These are phyloP conservation scores for Agonum fuliginosum DNA, from an alignment of 2,888 invertebrate genomes.

Conservation along the genomic window DNA sequence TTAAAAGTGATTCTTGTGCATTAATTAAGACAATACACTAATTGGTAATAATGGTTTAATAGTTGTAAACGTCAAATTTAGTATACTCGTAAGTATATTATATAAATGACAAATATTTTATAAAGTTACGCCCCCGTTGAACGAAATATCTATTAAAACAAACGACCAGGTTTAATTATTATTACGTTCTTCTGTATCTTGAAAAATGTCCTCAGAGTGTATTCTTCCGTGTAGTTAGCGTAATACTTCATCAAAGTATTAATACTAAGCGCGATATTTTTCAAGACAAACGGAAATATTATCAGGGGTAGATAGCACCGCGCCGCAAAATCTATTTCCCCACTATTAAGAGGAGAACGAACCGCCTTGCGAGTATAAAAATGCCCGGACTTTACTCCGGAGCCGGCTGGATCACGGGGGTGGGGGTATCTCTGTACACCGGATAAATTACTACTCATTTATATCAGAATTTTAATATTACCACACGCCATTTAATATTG, in stretches of 20 bases:
- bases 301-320: constrained; percentile 13
- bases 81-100: too few relatives aligned
- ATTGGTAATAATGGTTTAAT: too few relatives aligned
- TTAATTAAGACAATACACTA: too few relatives aligned
- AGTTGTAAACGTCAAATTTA: too few relatives aligned
- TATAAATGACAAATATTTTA: too few relatives aligned
- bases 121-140: too few relatives aligned
- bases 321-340: constrained; percentile 50
- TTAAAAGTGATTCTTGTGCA: too few relatives aligned
- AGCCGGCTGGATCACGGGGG: background rate
- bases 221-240: constrained; percentile 5
- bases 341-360: background rate
- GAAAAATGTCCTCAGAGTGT: background rate
- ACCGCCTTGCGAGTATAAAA: constrained; percentile 1
- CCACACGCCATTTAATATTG: constrained; percentile 67
- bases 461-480: constrained; percentile 70
- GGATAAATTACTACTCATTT: constrained; percentile 64
- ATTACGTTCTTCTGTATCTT: background rate
- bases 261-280: constrained; percentile 4
- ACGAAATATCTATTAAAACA: too few relatives aligned
- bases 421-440: constrained; percentile 44
- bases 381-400: constrained; percentile 9
- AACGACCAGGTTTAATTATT: too few relatives aligned
- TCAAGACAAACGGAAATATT: constrained; percentile 20
- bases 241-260: constrained; percentile 10